A percentile compares a stretch with the other conserved stretches of the same genome.
phyloP scores from a whole-genome alignment of 2,113 vertebrate species.

The Falco punctatus region DNA sequence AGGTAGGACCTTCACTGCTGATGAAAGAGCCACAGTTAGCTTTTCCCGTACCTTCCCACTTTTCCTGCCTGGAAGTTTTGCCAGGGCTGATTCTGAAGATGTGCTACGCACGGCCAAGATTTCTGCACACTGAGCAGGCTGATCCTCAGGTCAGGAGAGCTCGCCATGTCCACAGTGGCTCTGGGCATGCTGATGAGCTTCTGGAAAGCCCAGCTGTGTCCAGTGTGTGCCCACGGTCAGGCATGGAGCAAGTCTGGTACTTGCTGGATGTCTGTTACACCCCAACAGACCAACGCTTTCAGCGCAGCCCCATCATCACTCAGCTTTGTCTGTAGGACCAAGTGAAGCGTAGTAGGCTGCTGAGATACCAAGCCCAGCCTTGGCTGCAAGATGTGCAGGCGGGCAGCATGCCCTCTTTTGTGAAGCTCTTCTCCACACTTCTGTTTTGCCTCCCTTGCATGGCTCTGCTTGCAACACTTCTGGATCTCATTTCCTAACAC shows the following conservation, averaged over 20 bases:
- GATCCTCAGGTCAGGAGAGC: not conserved
- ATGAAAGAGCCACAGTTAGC: not conserved
- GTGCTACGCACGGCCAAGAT: no score
- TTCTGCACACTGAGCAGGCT: not conserved
- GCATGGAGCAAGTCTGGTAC: not conserved
- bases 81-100: not conserved
- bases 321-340: not conserved
- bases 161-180: not conserved
- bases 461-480: not conserved
- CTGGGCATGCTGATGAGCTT: not conserved
- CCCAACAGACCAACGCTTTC: not conserved
- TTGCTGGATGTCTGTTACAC: not conserved
- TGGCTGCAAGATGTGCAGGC: not conserved
- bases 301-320: not conserved
- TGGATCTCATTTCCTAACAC: not conserved
- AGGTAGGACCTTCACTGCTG: not conserved
- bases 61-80: not conserved
- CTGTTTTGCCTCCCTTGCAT: not conserved
- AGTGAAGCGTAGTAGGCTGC: not conserved
- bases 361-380: not conserved
- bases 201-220: not conserved
- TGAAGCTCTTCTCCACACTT: accelerated
- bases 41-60: not conserved
- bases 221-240: not conserved
- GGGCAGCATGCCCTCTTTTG: not conserved